phyloP scores from a whole-genome alignment of 2,797 vertebrate genomes.

The Poecile montanus region DNA sequence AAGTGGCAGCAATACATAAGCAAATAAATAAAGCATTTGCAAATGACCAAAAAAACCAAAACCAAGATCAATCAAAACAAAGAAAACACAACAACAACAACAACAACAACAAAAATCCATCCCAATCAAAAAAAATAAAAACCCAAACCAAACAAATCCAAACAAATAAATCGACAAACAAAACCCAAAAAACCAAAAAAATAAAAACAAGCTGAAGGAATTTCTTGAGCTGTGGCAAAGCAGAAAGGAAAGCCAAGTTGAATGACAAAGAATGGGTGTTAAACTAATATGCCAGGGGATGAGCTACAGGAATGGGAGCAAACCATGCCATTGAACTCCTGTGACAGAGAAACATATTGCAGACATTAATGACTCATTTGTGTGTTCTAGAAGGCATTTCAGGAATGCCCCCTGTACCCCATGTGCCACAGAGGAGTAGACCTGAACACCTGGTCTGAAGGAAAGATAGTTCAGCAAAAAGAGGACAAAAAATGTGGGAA shows the following conservation, averaged over 20 bases:
- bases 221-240: not conserved
- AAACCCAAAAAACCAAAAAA: not conserved
- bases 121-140: not conserved
- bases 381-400: not conserved
- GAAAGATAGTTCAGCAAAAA: not conserved
- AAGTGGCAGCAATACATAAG: conserved; percentile 17
- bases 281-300: not conserved
- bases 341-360: not conserved
- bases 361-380: not conserved
- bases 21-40: conserved; percentile 71
- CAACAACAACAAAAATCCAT: not conserved
- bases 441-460: not conserved
- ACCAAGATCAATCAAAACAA: not conserved
- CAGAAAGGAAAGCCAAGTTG: not conserved
- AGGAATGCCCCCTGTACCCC: rapidly evolving
- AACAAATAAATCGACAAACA: not conserved
- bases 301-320: not conserved
- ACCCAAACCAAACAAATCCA: not conserved
- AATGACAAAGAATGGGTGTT: not conserved
- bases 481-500: not conserved
- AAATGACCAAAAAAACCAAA: not conserved
- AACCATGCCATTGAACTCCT: rapidly evolving
- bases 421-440: not conserved
- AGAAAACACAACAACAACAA: not conserved
- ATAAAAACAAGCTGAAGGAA: not conserved